Conservation (phyloP, 2,888 invertebrate species). For the Nymphalis c-album region DNA sequence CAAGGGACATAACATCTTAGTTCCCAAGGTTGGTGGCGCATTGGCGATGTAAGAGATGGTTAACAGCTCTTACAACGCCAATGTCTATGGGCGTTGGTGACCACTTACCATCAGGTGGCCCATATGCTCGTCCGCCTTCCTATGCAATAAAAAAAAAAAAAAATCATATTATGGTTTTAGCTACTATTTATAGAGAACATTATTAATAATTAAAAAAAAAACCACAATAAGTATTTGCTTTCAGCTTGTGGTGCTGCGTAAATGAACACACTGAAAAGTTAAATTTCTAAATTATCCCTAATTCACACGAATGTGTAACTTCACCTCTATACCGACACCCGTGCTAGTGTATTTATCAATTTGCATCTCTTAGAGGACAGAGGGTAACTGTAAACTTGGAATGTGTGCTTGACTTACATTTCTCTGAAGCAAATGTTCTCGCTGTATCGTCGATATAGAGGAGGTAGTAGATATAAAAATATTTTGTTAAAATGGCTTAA, state of each 20-base stretch:
- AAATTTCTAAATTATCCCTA: constrained; percentile 41
- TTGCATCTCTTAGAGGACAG: constrained; percentile 60
- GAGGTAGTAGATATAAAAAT: background rate
- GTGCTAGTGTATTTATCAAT: constrained; percentile 67
- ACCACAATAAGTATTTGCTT: no score
- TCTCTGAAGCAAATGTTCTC: constrained; percentile 35
- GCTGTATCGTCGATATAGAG: background rate
- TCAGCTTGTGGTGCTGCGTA: background rate
- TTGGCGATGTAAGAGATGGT: no score
- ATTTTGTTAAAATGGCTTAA: background rate
- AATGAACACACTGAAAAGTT: constrained; percentile 6
- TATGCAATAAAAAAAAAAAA: no score
- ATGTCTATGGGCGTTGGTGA: no score
- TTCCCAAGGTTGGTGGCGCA: no score
- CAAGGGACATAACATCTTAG: no score
- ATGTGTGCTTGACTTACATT: constrained; percentile 57
- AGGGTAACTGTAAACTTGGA: constrained; percentile 69
- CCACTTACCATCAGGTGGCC: no score
- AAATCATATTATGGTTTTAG: no score
- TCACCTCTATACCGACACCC: constrained; percentile 6
- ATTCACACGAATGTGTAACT: constrained; percentile 34
- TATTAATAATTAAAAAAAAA: no score
- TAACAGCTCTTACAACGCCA: no score
- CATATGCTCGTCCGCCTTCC: no score
- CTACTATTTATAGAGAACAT: no score